Base-by-base conservation (phyloP, 2,888 invertebrate genomes). In the Acrobasis suavella region DNA sequence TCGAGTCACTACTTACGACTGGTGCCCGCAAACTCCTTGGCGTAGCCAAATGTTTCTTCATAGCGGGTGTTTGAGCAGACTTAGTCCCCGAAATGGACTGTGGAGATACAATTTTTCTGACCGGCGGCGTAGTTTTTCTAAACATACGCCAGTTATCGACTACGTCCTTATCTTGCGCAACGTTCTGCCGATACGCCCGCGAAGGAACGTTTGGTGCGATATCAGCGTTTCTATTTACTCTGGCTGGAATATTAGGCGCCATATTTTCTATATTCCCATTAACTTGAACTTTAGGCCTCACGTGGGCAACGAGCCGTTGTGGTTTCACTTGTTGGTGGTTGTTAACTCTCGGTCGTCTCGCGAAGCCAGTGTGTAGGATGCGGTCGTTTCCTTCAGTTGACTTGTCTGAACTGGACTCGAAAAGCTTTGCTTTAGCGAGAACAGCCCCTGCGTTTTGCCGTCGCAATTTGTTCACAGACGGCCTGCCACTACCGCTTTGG, bases 381-480 rank as follows among this genome's bases (percentile, higher is more conserved):
- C 83, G 86, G 38, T 91, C 88, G 49, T 81, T 82, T 64, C 64
- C 76, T 62, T 92, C 92, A 1, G 92, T 88, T 1, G 93, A 93
- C 67, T 82, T 91, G 69, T 93, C 93, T 0, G 92, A 93, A 72
- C 92, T 91, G 12, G 87, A 91, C 78, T 96, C 95, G 75, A 96
- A 97, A 32, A 96, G 86, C 78, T 95, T 95, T 0, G 96, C 96
- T 87, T 96, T 96, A 1, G 96, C 96, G 64, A 96, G 86, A 0
- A 97, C 96, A 90, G 96, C 96, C 9, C 96, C 97, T 8, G 96
- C 96, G 81, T 96, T 96, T 81, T 96, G 95, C 58, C 93, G 92
- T 37, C 96, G 91, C 39, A 96, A 78, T 72, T 95, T 95, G 17
- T 95, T 96, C 12, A 96, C 94, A 0, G 96, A 96, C 0, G 95